These are phyloP conservation scores for Mylabris phalerata DNA, from an alignment of 1,140 invertebrate species.

Conservation along the genomic window DNA sequence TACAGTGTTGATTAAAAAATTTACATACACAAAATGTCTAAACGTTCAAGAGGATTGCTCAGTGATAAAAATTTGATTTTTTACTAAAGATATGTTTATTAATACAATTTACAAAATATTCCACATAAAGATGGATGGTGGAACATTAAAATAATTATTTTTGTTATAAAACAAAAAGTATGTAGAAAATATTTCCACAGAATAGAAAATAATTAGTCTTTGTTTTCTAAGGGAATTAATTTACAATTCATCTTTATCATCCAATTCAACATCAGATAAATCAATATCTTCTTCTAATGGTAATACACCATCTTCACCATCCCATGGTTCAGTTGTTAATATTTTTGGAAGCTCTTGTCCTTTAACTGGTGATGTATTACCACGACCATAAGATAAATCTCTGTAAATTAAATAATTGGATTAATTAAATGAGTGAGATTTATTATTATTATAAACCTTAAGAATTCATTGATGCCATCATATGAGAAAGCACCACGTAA, in stretches of 20 bases:
- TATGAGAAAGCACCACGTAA: slow-evolving; percentile 91
- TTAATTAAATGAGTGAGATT: neutral
- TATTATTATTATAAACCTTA: slow-evolving; percentile 22
- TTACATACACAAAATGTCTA: too few relatives aligned
- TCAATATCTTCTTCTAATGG: slow-evolving; percentile 89
- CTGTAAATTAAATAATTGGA: slow-evolving; percentile 45
- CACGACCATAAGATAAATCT: slow-evolving; percentile 91
- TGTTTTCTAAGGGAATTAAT: too few relatives aligned
- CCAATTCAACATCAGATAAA: slow-evolving; percentile 82
- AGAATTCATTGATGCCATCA: slow-evolving; percentile 66
- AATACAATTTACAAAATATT: too few relatives aligned
- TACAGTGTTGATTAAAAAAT: too few relatives aligned
- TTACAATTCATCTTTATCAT: slow-evolving; percentile 82
- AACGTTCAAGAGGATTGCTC: too few relatives aligned
- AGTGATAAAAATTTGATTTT: too few relatives aligned
- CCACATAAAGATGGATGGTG: too few relatives aligned
- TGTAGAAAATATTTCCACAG: too few relatives aligned
- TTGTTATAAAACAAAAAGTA: too few relatives aligned
- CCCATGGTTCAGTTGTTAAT: slow-evolving; percentile 73
- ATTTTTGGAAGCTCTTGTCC: slow-evolving; percentile 80
- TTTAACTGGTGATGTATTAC: slow-evolving; percentile 83
- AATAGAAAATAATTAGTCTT: too few relatives aligned
- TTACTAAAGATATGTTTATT: too few relatives aligned
- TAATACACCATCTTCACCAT: slow-evolving; percentile 92
- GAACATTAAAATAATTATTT: too few relatives aligned